Base-by-base conservation (phyloP, 2,888 invertebrate genomes). In the Ennomos erosarius region DNA sequence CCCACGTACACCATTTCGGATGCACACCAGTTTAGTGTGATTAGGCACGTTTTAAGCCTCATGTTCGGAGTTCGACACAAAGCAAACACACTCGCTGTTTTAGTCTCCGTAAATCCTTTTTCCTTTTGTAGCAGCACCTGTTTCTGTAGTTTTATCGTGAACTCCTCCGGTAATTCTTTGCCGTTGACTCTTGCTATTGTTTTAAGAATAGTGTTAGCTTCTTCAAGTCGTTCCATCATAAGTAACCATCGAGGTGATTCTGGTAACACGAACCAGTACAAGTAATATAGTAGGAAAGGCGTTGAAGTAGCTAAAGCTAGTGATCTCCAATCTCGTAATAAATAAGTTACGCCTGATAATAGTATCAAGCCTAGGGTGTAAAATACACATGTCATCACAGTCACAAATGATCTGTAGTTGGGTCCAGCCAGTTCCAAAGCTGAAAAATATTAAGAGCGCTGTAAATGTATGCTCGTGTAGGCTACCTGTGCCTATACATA, bases 231-330 rank as follows among this genome's bases (percentile, higher is more conserved):
- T 10, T 97, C 97, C 78, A 95, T 95, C 78, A 97, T 96, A 26
- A 98, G 85, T n/a, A 98, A 90, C 98, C 98, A 98, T 70, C 98
- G 93, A 0, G 98, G 98, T 8, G 98, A 98, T 87, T 98, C 98
- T 0, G 98, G 98, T 75, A 98, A 92, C 65, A 97, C 95, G 84
- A 97, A 96, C 95, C 97, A 95, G 77, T 97, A 98, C 9, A 97
- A 86, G 74, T 97, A 97, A 79, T 98, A 98, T 1, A 96, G 84
- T 43, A 96, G 93, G 84, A 98, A 98, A 3, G 98, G 98, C 8
- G 96, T 88, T 0, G 98, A 97, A 10, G 98, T 98, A 10, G 95
- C 95, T 64, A 97, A 85, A 0, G 97, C 96, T 1, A 98, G 89
- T 35, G 94, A 93, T 62, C 96, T 94, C 98, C 98, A 98, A 81